Percentiles rank a stretch among this genome's conserved stretches.
These are phyloP conservation scores for Alentia gelatinosa DNA, from an alignment of 2,888 invertebrate genomes.

Conservation along the genomic window DNA sequence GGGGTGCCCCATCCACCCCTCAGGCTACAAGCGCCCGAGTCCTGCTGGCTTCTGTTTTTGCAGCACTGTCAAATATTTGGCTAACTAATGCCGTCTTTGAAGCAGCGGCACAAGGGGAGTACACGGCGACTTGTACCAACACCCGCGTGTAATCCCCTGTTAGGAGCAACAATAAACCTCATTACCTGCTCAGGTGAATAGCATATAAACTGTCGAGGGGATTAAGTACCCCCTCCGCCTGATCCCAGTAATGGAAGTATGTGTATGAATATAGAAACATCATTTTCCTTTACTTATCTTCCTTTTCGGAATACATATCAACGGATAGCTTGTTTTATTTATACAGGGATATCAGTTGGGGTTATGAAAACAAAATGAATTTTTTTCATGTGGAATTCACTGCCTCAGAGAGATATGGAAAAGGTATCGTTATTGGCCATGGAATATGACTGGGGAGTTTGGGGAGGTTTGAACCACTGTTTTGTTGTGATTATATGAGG, in stretches of 20 bases:
- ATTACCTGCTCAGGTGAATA: conserved; percentile 4
- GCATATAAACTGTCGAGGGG: neutral
- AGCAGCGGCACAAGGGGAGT: neutral
- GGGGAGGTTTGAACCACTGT: too few relatives aligned
- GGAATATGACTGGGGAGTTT: too few relatives aligned
- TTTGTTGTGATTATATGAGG: too few relatives aligned
- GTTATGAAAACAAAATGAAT: too few relatives aligned
- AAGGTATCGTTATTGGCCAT: neutral
- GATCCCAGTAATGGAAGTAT: too few relatives aligned
- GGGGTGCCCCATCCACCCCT: neutral
- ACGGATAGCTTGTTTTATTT: too few relatives aligned
- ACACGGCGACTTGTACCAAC: neutral
- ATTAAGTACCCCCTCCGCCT: neutral
- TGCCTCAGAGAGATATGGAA: neutral
- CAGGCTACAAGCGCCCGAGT: neutral
- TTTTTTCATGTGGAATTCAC: too few relatives aligned
- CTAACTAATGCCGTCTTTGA: conserved; percentile 45
- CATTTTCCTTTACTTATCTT: too few relatives aligned
- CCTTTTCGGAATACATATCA: too few relatives aligned
- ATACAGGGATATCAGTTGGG: too few relatives aligned
- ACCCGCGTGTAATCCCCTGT: conserved; percentile 9
- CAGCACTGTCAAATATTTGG: conserved; percentile 38
- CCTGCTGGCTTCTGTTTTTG: conserved; percentile 39
- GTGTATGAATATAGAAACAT: too few relatives aligned
- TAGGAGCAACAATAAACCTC: conserved; percentile 33